Base-by-base conservation (phyloP, 37 sponge, comb jelly and placozoan species). In the Crambe crambe region DNA sequence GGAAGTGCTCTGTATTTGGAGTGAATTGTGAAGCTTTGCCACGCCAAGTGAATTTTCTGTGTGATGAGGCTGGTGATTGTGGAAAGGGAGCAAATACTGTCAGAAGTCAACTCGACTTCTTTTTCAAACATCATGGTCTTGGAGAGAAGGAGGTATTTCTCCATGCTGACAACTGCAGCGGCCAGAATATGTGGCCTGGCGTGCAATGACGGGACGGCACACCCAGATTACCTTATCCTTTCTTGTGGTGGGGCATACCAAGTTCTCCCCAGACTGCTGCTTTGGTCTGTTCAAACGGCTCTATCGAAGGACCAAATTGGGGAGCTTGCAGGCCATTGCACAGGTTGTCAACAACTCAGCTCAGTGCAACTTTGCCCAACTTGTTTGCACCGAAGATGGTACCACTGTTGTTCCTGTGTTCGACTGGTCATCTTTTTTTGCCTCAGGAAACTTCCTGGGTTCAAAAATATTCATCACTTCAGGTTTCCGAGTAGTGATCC, bases 1-100 rank as follows among this genome's bases (percentile, higher is more conserved):
- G 83, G n/a, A 87, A 81, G 66, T 87, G 88, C 32, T 41, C 70
- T 30, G 31, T 87, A 5, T 87, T 87, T 70, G 88, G 88, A 40
- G 82, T 87, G 34, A 42, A 57, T 82, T 87, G 88, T 60, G 88
- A 87, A 44, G 71, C 47, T 2, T 15, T 87, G 2, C 88, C 88
- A 18, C 63, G 56, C 2, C 82, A 87, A 57, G 73, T 87, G 26
- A 77, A 69, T 22, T 76, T 59, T 37, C 38, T 76, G 22, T 60
- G 26, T 76, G 77, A 76, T 36, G 77, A 76, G 77, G 64, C 63
- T 26, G 61, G 10, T 5, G 8, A 58, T 6, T 35, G n/a, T 8
- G n/a, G n/a, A n/a, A n/a, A n/a, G n/a, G n/a, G n/a, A n/a, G n/a
- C n/a, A n/a, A n/a, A n/a, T n/a, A n/a, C n/a, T n/a, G n/a, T n/a